Evolutionary conservation across 2,113 vertebrate genomes (phyloP).

Genomic region (Nannospalax galili): DNA sequence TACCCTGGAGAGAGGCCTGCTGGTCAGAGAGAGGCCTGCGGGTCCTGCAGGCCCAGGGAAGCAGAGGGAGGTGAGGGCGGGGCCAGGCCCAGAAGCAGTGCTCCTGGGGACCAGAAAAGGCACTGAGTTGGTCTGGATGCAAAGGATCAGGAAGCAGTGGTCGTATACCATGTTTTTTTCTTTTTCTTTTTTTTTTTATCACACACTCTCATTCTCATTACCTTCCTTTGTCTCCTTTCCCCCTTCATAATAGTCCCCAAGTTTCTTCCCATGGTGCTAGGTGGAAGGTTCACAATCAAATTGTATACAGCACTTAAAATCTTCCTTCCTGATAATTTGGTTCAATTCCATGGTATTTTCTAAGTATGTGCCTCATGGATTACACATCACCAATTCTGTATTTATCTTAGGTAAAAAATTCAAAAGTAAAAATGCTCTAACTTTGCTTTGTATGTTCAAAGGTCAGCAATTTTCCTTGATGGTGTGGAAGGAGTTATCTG

Average conservation of each 20-base stretch:
- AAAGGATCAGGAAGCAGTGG: too few species aligned
- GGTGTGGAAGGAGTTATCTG: conserved; percentile 49
- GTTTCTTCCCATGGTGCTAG: background rate
- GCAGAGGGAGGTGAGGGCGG: too few species aligned
- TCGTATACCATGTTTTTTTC: too few species aligned
- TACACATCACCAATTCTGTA: background rate
- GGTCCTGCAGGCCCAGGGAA: too few species aligned
- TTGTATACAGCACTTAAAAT: conserved; percentile 19
- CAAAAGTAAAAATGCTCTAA: conserved; percentile 40
- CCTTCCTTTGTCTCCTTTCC: background rate
- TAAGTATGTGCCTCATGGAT: background rate
- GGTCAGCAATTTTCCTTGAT: conserved; percentile 39
- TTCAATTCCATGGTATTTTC: conserved; percentile 47
- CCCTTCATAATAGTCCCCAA: background rate
- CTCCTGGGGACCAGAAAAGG: too few species aligned
- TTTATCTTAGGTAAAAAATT: conserved; percentile 58
- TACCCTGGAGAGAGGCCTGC: too few species aligned
- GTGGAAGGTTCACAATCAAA: background rate
- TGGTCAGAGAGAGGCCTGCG: too few species aligned
- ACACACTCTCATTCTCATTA: background rate
- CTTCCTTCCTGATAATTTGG: conserved; percentile 50
- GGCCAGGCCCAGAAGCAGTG: too few species aligned
- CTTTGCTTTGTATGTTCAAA: conserved; percentile 45
- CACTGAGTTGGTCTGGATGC: too few species aligned
- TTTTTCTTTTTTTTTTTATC: too few species aligned